Evolutionary conservation across 2,113 vertebrate species (phyloP).

Genomic region (Trogon melanurus): DNA sequence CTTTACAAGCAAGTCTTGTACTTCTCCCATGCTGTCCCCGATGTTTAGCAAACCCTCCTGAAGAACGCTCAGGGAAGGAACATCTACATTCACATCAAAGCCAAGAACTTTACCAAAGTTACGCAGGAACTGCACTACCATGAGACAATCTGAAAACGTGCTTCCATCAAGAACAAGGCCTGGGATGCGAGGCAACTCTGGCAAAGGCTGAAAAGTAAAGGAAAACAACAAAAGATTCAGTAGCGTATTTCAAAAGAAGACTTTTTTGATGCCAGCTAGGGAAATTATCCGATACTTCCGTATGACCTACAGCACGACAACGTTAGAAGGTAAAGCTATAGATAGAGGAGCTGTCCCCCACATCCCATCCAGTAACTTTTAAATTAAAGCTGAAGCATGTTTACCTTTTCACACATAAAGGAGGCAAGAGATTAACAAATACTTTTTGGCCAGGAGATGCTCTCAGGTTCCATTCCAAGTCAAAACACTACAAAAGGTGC

Average conservation of each 20-base stretch:
- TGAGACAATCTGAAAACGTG: slow-evolving; percentile 91
- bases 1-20: slow-evolving; percentile 91
- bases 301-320: neutral
- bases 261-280: neutral
- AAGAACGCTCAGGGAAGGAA: slow-evolving; percentile 84
- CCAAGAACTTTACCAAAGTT: slow-evolving; percentile 94
- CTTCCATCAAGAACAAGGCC: slow-evolving; percentile 88
- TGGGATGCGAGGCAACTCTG: slow-evolving; percentile 86
- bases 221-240: neutral
- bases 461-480: neutral
- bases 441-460: neutral
- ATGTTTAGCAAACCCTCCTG: slow-evolving; percentile 92
- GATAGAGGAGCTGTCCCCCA: neutral
- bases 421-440: neutral
- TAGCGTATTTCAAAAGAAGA: neutral
- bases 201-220: slow-evolving; percentile 81
- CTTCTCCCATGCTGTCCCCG: slow-evolving; percentile 83
- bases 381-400: neutral
- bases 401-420: neutral
- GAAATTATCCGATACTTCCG: neutral
- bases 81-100: slow-evolving; percentile 83
- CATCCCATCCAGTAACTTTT: neutral
- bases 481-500: neutral
- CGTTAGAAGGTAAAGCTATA: neutral
- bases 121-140: slow-evolving; percentile 92